A percentile compares a stretch with the other conserved stretches of the same genome.
Conservation (phyloP, 2,113 vertebrate genomes). For the Calidris pygmaea region DNA sequence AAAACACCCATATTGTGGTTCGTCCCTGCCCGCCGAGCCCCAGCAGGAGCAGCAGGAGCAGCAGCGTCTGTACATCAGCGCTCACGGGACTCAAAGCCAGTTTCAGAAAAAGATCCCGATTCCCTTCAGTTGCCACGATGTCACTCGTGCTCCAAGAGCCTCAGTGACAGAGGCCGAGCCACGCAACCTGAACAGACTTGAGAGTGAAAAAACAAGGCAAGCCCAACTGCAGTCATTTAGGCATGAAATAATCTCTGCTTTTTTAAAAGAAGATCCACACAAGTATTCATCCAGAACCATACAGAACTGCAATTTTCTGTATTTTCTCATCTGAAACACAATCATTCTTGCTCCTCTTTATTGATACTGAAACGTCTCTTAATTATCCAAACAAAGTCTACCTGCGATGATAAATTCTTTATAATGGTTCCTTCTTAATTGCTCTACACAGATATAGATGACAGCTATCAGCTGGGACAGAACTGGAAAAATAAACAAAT, state of each 20-base stretch:
- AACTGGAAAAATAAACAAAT: neutral
- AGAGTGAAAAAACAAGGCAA: neutral
- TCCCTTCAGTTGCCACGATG: neutral
- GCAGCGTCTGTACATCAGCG: neutral
- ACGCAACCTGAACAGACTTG: neutral
- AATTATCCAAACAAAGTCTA: neutral
- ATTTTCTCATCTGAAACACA: neutral
- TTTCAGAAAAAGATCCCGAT: neutral
- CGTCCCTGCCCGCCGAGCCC: neutral
- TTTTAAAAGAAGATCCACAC: neutral
- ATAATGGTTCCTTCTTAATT: neutral
- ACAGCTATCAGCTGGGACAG: neutral
- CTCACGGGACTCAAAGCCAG: neutral
- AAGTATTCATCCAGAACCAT: neutral
- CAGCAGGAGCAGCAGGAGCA: neutral
- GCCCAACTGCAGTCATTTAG: neutral
- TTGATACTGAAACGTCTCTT: neutral
- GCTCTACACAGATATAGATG: neutral
- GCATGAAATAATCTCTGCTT: neutral
- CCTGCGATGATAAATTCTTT: neutral
- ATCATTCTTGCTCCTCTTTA: neutral
- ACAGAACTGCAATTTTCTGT: neutral
- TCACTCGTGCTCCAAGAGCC: neutral
- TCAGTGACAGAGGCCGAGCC: neutral
- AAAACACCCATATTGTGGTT: neutral